Percentiles rank a stretch among this genome's conserved stretches.
Conservation (phyloP, 2,888 invertebrate genomes). For the Pristionchus arcanus region DNA sequence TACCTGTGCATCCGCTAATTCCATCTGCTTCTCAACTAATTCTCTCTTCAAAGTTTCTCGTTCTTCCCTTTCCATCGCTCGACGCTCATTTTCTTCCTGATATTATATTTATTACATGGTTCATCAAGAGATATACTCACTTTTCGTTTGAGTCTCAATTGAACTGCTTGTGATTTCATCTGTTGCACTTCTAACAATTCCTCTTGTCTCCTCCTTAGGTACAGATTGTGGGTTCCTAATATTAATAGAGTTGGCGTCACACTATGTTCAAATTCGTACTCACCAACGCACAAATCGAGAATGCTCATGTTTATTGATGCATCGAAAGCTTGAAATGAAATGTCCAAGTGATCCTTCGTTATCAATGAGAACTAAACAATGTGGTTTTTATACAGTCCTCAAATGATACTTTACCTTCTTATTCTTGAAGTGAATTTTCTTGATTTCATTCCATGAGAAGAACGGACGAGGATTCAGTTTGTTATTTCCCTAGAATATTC, state of each 20-base stretch:
- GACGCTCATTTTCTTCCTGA: conserved; percentile 62
- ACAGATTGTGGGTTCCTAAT: conserved; percentile 92
- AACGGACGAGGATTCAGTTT: conserved; percentile 95
- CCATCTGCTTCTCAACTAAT: conserved; percentile 18
- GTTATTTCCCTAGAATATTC: conserved; percentile 84
- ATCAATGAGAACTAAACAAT: conserved; percentile 89
- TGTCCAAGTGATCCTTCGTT: conserved; percentile 93
- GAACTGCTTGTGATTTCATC: conserved; percentile 98
- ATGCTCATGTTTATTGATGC: conserved; percentile 82
- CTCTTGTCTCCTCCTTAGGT: conserved; percentile 94
- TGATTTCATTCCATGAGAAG: conserved; percentile 98
- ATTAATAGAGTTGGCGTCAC: background rate
- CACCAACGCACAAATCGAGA: conserved; percentile 92
- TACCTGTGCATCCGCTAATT: conserved; percentile 34
- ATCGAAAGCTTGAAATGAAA: conserved; percentile 93
- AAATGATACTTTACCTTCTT: conserved; percentile 85
- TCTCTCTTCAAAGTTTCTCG: conserved; percentile 44
- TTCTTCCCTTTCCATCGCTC: conserved; percentile 48
- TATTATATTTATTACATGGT: background rate
- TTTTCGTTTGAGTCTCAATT: conserved; percentile 85
- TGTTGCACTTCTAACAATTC: conserved; percentile 99
- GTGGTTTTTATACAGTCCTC: background rate
- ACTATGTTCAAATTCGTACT: background rate
- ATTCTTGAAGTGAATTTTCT: conserved; percentile 97
- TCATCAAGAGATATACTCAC: background rate